Conservation (phyloP, 2,797 vertebrate genomes). For the Typhlichthys eigenmanni region DNA sequence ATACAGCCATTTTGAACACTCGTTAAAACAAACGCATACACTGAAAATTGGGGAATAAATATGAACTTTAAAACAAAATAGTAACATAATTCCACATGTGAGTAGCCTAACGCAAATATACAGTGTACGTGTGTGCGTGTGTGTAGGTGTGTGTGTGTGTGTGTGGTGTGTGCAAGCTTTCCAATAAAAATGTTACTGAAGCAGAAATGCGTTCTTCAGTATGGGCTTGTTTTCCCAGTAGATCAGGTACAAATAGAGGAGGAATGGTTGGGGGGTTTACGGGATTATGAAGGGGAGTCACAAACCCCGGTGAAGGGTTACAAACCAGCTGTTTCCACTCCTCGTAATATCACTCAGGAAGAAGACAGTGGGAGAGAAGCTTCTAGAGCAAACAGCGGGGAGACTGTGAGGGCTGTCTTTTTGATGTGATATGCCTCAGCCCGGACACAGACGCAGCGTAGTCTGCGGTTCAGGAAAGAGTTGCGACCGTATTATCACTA, state of each 20-base stretch:
- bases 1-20: background rate
- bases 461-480: conserved; percentile 8
- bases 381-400: background rate
- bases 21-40: background rate
- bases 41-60: background rate
- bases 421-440: background rate
- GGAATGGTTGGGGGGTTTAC: conserved; percentile 31
- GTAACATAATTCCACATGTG: too few species aligned
- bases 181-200: background rate
- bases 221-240: conserved; percentile 32
- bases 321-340: conserved; percentile 52
- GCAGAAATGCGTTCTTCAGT: conserved; percentile 1
- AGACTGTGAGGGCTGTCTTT: too few species aligned
- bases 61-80: background rate
- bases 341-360: conserved; percentile 22
- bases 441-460: background rate
- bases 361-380: background rate
- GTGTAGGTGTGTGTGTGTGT: background rate
- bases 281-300: conserved; percentile 24
- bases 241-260: conserved; percentile 36
- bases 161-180: background rate
- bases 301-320: conserved; percentile 34
- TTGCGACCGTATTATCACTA: conserved; percentile 23
- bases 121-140: background rate
- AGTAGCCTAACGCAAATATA: too few species aligned